These are phyloP conservation scores for Habrosyne pyritoides DNA, from an alignment of 2,888 invertebrate species.

Conservation along the genomic window DNA sequence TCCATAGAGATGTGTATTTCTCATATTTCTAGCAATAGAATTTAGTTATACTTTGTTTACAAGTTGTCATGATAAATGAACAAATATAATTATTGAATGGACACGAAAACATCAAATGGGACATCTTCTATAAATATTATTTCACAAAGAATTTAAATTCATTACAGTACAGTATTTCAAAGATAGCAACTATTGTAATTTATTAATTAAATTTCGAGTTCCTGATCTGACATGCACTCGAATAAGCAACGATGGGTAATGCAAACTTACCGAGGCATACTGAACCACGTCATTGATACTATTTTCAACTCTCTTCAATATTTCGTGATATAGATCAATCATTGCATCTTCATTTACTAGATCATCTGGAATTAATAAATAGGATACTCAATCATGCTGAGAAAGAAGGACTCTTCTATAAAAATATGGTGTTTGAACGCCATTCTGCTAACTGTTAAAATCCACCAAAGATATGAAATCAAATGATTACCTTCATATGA, in stretches of 20 bases:
- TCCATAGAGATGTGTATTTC: slow-evolving; percentile 91
- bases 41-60: no score
- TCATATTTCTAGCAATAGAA: slow-evolving; percentile 83
- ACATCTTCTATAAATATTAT: no score
- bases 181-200: no score
- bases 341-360: slow-evolving; percentile 83
- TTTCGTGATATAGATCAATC: slow-evolving; percentile 83
- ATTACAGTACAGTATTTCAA: no score
- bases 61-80: no score
- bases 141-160: no score
- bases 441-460: not conserved
- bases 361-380: slow-evolving; percentile 71
- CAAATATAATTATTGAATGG: no score
- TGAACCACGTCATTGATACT: slow-evolving; percentile 65
- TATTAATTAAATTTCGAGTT: no score
- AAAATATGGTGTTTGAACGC: no score
- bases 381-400: not conserved
- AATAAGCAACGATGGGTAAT: no score
- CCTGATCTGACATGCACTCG: no score
- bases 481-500: slow-evolving; percentile 66
- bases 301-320: slow-evolving; percentile 76
- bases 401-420: not conserved
- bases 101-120: no score
- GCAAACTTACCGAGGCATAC: slow-evolving; percentile 62
- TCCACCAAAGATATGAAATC: not conserved